Percentiles rank a stretch among this genome's conserved stretches.
Evolutionary conservation across 2,888 invertebrate species (phyloP).

Genomic region (Microplitis manilae): DNA sequence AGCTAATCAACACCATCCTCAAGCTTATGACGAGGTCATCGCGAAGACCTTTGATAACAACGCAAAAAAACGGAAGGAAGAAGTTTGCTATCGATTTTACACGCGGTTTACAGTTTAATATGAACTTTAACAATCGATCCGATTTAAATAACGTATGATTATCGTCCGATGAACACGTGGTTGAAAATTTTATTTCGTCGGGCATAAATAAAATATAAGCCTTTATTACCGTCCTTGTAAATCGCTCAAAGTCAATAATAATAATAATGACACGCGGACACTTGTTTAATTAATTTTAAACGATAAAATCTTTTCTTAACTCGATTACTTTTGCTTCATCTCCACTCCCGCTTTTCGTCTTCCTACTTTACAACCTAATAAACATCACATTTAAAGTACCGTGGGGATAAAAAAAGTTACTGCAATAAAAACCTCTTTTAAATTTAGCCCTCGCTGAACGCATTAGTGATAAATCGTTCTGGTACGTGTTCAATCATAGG

Average conservation of each 20-base stretch:
- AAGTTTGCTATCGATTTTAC: constrained; percentile 19
- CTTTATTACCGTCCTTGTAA: constrained; percentile 2
- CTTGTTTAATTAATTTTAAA: background rate
- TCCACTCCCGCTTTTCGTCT: background rate
- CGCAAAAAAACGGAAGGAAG: background rate
- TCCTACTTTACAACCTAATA: background rate
- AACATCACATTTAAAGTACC: background rate
- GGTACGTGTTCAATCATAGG: background rate
- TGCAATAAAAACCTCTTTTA: background rate
- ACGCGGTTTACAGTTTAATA: constrained; percentile 6
- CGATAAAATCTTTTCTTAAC: background rate
- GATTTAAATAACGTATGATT: constrained; percentile 31
- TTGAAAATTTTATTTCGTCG: background rate
- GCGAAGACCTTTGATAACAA: background rate
- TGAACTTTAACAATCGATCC: constrained; percentile 17
- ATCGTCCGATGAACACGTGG: constrained; percentile 12
- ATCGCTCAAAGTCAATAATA: constrained; percentile 20
- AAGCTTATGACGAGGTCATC: background rate
- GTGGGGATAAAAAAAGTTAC: background rate
- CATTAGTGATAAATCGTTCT: background rate
- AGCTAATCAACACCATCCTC: background rate
- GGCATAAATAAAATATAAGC: background rate
- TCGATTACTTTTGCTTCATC: background rate
- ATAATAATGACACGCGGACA: background rate
- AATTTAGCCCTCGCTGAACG: background rate